Evolutionary conservation across 1,140 invertebrate species (phyloP).

Genomic region (Caenorhabditis tropicalis): DNA sequence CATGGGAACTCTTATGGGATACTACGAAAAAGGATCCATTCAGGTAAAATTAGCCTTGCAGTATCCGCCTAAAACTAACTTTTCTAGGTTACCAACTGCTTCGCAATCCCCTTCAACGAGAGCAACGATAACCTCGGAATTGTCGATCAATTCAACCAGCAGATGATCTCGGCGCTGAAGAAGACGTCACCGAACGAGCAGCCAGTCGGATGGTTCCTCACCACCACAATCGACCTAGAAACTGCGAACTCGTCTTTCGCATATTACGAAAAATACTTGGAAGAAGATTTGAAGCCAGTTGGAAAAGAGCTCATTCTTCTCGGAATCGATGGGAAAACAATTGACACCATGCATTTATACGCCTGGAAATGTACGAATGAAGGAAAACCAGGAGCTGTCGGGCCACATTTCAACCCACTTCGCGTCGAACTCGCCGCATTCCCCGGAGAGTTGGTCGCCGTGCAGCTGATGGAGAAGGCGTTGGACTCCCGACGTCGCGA

Average conservation of each 20-base stretch:
- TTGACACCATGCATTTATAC: constrained; percentile 60
- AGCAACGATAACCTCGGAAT: constrained; percentile 61
- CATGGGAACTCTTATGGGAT: constrained; percentile 68
- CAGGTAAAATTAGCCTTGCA: constrained; percentile 54
- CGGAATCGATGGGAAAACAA: constrained; percentile 63
- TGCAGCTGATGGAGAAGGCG: constrained; percentile 58
- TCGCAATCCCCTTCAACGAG: constrained; percentile 70
- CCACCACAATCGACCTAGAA: constrained; percentile 63
- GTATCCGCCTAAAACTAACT: neutral
- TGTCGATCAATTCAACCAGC: constrained; percentile 67
- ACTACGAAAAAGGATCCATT: constrained; percentile 69
- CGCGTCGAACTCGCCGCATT: constrained; percentile 69
- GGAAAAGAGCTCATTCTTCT: too few relatives aligned
- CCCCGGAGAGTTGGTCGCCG: constrained; percentile 65
- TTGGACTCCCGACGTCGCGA: constrained; percentile 63
- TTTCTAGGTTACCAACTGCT: constrained; percentile 67
- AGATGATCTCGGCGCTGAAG: constrained; percentile 61
- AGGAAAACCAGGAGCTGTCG: constrained; percentile 59
- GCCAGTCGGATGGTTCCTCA: constrained; percentile 70
- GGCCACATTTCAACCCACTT: constrained; percentile 59
- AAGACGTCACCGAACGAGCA: constrained; percentile 67
- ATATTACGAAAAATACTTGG: constrained; percentile 69
- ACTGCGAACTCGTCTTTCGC: constrained; percentile 59
- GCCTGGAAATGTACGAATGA: constrained; percentile 64
- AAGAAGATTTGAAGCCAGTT: too few relatives aligned